Evolutionary conservation across 2,888 invertebrate genomes (phyloP).

Genomic region (Andrena chrysosceles): DNA sequence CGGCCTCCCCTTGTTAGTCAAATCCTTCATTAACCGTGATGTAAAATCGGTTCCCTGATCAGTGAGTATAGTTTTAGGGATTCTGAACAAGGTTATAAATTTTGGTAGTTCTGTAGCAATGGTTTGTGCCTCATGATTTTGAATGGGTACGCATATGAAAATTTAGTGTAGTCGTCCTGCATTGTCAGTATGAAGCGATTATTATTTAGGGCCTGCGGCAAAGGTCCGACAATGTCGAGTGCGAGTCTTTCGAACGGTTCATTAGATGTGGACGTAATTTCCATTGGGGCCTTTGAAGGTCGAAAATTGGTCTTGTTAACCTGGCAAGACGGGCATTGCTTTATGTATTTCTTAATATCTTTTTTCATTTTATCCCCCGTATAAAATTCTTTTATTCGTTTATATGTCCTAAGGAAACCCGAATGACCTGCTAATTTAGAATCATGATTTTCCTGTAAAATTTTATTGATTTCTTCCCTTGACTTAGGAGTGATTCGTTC

Average conservation of each 20-base stretch:
- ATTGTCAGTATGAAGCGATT: conserved; percentile 23
- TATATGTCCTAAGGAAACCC: conserved; percentile 24
- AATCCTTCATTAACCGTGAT: conserved; percentile 11
- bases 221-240: conserved; percentile 14
- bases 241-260: conserved; percentile 13
- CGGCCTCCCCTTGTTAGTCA: no score
- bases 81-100: conserved; percentile 29
- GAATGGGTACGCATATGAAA: conserved; percentile 20
- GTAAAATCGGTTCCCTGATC: conserved; percentile 32
- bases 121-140: conserved; percentile 18
- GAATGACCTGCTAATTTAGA: conserved; percentile 28
- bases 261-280: conserved; percentile 16
- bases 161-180: conserved; percentile 35
- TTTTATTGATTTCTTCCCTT: no score
- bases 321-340: conserved; percentile 20
- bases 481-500: no score
- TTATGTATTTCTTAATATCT: conserved; percentile 19
- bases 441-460: no score
- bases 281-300: conserved; percentile 23
- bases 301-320: conserved; percentile 21
- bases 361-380: conserved; percentile 25
- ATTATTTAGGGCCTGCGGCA: conserved; percentile 22
- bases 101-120: conserved; percentile 18
- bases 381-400: conserved; percentile 23
- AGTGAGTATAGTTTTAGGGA: conserved; percentile 20